Percentiles rank a stretch among this genome's conserved stretches.
phyloP scores from a whole-genome alignment of 2,888 invertebrate genomes.

The Mythimna impura region DNA sequence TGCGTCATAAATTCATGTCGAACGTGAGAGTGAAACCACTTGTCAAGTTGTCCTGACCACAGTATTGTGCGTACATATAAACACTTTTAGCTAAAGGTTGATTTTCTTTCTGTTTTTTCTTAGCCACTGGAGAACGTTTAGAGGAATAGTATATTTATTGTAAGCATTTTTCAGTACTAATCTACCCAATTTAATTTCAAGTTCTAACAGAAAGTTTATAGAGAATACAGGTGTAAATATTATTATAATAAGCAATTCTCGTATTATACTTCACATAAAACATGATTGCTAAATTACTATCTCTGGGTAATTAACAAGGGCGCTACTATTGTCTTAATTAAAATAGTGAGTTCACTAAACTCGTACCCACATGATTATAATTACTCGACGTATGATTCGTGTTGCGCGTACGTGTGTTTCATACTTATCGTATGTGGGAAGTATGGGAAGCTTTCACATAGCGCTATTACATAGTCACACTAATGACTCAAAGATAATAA shows the following conservation, averaged over 20 bases:
- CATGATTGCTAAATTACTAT: background rate
- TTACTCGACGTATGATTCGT: constrained; percentile 1
- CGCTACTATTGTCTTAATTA: background rate
- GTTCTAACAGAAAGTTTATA: background rate
- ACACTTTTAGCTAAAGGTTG: background rate
- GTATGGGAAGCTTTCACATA: background rate
- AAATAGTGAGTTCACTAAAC: constrained; percentile 16
- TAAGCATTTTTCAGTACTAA: background rate
- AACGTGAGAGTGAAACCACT: constrained; percentile 20
- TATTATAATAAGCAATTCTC: background rate
- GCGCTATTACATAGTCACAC: background rate
- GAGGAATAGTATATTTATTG: constrained; percentile 1
- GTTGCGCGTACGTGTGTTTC: background rate
- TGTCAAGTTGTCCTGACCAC: background rate
- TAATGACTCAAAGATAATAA: constrained; percentile 29
- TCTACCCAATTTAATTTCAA: background rate
- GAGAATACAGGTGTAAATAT: background rate
- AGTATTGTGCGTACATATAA: background rate
- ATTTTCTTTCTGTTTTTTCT: constrained; percentile 7
- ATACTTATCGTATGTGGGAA: background rate
- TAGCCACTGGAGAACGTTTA: background rate
- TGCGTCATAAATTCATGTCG: background rate
- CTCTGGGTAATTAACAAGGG: background rate
- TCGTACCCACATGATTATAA: constrained; percentile 5
- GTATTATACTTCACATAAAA: background rate